Conservation (phyloP, 2,888 invertebrate species). For the Synanthedon vespiformis region DNA sequence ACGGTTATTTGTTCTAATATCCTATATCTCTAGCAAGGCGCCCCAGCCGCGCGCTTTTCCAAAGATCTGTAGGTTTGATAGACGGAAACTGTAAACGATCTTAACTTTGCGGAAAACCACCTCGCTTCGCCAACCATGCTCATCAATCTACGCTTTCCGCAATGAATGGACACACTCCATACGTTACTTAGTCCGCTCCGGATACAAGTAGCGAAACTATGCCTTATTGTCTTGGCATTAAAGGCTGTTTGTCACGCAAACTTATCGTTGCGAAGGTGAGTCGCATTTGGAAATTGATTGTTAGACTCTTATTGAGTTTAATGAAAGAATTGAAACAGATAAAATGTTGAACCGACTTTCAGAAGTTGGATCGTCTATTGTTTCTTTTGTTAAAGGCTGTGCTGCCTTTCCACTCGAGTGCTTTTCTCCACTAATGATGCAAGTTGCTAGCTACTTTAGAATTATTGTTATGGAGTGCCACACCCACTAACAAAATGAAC, state of each 20-base stretch:
- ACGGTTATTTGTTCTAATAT: too few species aligned
- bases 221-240: slow-evolving; percentile 18
- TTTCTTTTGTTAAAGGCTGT: neutral
- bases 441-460: neutral
- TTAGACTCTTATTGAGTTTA: slow-evolving; percentile 51
- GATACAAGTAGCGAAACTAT: slow-evolving; percentile 8
- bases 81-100: slow-evolving; percentile 26
- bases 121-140: slow-evolving; percentile 47
- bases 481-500: neutral
- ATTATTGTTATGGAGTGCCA: neutral
- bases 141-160: slow-evolving; percentile 65
- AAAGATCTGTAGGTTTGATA: slow-evolving; percentile 1
- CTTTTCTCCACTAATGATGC: neutral
- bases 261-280: slow-evolving; percentile 25
- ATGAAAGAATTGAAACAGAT: slow-evolving; percentile 66
- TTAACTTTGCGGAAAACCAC: slow-evolving; percentile 43
- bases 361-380: neutral
- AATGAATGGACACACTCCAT: slow-evolving; percentile 59
- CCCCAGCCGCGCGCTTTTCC: too few species aligned
- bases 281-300: slow-evolving; percentile 56
- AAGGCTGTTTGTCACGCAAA: slow-evolving; percentile 11
- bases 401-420: neutral
- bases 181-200: slow-evolving; percentile 16
- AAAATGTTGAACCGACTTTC: slow-evolving; percentile 18
- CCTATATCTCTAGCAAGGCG: too few species aligned